Evolutionary conservation across 2,888 invertebrate species (phyloP), one percentile per base, ranked within the genome.

Genomic region (Hesperia comma): DNA sequence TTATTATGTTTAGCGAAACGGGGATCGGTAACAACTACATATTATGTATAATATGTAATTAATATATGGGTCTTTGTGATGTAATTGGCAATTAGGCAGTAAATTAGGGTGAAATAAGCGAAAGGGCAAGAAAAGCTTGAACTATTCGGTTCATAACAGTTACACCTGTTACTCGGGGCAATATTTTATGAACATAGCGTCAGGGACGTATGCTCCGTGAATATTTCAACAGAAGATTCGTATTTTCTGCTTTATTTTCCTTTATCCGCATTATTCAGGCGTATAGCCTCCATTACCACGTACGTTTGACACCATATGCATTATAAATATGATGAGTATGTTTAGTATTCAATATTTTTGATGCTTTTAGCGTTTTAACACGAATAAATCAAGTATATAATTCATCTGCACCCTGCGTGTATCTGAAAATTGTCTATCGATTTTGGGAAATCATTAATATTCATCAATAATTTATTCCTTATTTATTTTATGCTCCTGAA

Each of bases 121-220:
- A 74, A 70, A 73, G 70, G 72, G 56, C 64, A 70, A 72, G 74
- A 54, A 77, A 77, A 76, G 75, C 72, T 76, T 68, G 67, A 73
- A 72, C 70, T 71, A 70, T 68, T 74, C 60, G 60, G 69, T 70
- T 71, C 71, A 70, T 71, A 72, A 75, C 74, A 71, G 72, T 72
- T 79, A 76, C 80, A 82, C 80, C 82, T 83, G 79, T 82, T 82
- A 81, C 83, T 57, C 75, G 68, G 43, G 62, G 68, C 69, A 71
- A 77, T 81, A 78, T 78, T 78, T 79, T 75, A 79, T 67, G 54
- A 71, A 61, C 68, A 68, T 54, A 61, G 57, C 57, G 67, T 64
- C 68, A 56, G 68, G 70, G 71, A 72, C 73, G 68, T 67, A 70
- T 69, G 69, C 68, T 67, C 66, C 70, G 71, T 71, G 72, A 75